phyloP scores from a whole-genome alignment of 2,797 vertebrate species.

The Ibycter americanus region DNA sequence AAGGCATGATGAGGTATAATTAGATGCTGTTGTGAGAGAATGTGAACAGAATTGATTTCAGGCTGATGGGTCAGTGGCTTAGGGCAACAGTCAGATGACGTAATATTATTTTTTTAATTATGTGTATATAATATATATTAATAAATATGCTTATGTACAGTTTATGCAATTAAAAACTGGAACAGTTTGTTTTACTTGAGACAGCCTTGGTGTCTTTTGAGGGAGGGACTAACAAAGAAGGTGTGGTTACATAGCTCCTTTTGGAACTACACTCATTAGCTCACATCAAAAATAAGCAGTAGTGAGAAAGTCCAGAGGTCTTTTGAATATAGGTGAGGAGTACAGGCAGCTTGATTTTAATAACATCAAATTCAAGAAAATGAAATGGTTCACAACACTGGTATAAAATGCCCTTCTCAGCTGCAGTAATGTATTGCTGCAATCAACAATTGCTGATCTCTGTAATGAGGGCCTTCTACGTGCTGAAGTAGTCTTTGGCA shows the following conservation, averaged over 20 bases:
- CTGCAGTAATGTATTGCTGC: background rate
- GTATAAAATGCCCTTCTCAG: background rate
- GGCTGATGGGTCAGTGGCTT: background rate
- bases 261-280: background rate
- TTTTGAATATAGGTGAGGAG: background rate
- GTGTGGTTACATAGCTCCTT: background rate
- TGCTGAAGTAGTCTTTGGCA: background rate
- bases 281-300: background rate
- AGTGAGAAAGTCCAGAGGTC: background rate
- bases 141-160: background rate
- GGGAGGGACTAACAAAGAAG: background rate
- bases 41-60: conserved; percentile 21
- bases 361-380: background rate
- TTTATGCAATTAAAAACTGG: background rate
- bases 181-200: background rate
- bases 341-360: background rate
- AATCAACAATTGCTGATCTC: background rate
- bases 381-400: background rate
- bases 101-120: too few species aligned
- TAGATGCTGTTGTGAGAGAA: background rate
- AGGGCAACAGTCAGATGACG: background rate
- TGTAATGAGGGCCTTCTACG: rapidly evolving
- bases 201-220: background rate
- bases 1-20: background rate
- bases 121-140: background rate